Evolutionary conservation across 1,140 invertebrate genomes (phyloP).

Genomic region (Heliconius eleuchia): DNA sequence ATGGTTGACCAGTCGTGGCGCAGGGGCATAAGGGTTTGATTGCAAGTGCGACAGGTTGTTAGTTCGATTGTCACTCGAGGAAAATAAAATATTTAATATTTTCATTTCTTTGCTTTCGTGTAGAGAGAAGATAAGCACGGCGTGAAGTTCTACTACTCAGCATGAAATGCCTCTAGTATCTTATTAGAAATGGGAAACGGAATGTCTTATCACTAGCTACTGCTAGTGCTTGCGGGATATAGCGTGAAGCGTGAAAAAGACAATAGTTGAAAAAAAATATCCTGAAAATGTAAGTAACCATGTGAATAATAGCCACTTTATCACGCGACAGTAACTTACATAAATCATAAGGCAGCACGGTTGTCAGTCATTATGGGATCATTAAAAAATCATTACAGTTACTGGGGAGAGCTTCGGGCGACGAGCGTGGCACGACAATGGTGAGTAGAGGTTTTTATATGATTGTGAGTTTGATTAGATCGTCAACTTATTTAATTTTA

Average conservation of each 20-base stretch:
- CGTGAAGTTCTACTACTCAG: no score
- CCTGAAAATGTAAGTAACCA: constrained; percentile 35
- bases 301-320: constrained; percentile 40
- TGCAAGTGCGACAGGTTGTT: no score
- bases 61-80: no score
- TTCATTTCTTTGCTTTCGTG: no score
- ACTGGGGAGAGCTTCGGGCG: constrained; percentile 15
- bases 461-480: constrained; percentile 23
- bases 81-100: no score
- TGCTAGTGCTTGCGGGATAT: no score
- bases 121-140: no score
- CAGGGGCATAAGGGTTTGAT: no score
- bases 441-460: constrained; percentile 19
- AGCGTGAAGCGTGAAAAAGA: no score
- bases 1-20: background rate
- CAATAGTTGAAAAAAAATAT: background rate
- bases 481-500: constrained; percentile 10
- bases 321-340: constrained; percentile 60
- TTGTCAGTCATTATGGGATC: constrained; percentile 69
- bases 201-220: no score
- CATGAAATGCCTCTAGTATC: no score
- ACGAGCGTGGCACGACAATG: constrained; percentile 14
- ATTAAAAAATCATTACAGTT: constrained; percentile 75
- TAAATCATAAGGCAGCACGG: constrained; percentile 62
- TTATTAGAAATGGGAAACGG: no score